Percentiles rank a stretch among this genome's conserved stretches.
Evolutionary conservation across 2,888 invertebrate species (phyloP).

Genomic region (Gari tellinella): DNA sequence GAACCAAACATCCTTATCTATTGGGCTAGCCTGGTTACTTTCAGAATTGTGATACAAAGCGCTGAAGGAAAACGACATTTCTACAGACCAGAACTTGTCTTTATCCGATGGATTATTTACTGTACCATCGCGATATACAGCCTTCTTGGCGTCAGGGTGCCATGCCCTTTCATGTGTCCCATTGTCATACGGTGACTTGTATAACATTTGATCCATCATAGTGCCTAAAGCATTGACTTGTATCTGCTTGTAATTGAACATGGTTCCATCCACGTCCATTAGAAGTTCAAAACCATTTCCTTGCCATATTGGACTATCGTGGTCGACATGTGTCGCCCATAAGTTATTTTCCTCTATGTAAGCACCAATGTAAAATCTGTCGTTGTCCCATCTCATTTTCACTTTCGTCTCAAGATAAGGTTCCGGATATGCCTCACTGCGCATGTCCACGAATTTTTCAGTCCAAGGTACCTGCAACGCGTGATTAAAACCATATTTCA

Average conservation of each 20-base stretch:
- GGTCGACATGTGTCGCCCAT: conserved; percentile 41
- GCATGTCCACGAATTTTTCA: conserved; percentile 60
- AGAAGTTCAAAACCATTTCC: conserved; percentile 49
- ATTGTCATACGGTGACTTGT: conserved; percentile 40
- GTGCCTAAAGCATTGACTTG: conserved; percentile 49
- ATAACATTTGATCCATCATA: conserved; percentile 39
- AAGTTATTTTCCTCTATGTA: conserved; percentile 52
- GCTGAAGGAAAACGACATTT: conserved; percentile 37
- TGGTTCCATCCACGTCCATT: conserved; percentile 47
- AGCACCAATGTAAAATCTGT: conserved; percentile 54
- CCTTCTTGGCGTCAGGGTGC: conserved; percentile 33
- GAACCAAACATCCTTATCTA: conserved; percentile 50
- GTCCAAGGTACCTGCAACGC: conserved; percentile 61
- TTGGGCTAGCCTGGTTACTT: conserved; percentile 21
- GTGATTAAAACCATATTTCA: too few relatives aligned
- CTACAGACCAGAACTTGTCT: conserved; percentile 50
- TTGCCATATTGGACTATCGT: conserved; percentile 25
- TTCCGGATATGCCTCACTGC: conserved; percentile 50
- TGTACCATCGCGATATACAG: conserved; percentile 32
- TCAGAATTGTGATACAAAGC: conserved; percentile 21
- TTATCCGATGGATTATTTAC: conserved; percentile 39
- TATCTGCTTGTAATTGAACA: conserved; percentile 52
- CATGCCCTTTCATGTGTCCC: conserved; percentile 16
- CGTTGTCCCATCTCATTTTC: conserved; percentile 62
- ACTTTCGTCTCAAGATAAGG: conserved; percentile 55